A percentile compares a stretch with the other conserved stretches of the same genome.
Conservation (phyloP, 2,113 vertebrate genomes). For the Tetrax tetrax region DNA sequence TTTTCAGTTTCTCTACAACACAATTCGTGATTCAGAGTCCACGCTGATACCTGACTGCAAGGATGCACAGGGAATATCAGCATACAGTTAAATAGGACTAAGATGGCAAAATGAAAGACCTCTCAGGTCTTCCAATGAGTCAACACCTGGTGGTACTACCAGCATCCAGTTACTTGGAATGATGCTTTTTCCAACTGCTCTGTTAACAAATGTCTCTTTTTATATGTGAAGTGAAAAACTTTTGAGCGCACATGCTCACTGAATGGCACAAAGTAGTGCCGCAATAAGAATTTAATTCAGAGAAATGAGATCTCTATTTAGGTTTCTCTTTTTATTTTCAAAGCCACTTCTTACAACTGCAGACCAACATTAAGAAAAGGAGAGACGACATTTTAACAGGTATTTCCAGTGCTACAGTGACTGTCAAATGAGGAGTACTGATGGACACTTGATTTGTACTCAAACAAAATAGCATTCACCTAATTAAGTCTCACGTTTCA, state of each 20-base stretch:
- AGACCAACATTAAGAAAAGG: not conserved
- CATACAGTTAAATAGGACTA: not conserved
- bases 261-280: not conserved
- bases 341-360: not conserved
- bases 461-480: not conserved
- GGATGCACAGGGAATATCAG: not conserved
- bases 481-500: not conserved
- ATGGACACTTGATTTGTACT: not conserved
- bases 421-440: not conserved
- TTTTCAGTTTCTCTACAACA: not conserved
- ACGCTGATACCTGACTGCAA: not conserved
- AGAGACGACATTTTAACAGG: not conserved
- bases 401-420: not conserved
- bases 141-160: not conserved
- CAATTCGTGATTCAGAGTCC: not conserved
- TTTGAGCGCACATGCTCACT: not conserved
- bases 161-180: not conserved
- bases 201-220: not conserved
- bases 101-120: not conserved
- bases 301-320: not conserved
- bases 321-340: conserved; percentile 20
- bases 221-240: not conserved
- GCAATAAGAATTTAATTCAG: conserved; percentile 13
- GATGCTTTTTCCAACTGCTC: not conserved
- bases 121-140: not conserved